Evolutionary conservation across 2,113 vertebrate genomes (phyloP), one percentile per base, ranked within the genome.

Genomic region (Dasyornis broadbenti): DNA sequence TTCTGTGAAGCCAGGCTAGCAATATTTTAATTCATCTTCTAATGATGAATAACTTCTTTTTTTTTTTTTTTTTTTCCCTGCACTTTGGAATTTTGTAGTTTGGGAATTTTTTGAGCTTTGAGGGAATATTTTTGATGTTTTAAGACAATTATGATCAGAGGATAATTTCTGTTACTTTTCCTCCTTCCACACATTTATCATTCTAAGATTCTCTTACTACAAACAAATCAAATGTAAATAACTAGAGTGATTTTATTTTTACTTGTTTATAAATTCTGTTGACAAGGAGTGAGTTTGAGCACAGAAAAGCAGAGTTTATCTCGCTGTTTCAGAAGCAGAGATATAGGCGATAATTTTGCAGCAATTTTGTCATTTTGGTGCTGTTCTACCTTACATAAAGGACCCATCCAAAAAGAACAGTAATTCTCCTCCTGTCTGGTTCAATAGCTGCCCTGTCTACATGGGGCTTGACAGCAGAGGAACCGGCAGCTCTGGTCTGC

Each of bases 351-450:
- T 23, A 22, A 66, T 66, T 86, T 93, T 86, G 79, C 80, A 89
- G 30, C 78, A 61, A 82, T 95, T 80, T 91, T n/a, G 26, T 84
- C 76, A 97, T 89, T 91, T 96, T 91, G 47, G 23, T 75, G 63
- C 18, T 3, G 9, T 95, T 64, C 50, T 79, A 44, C 40, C 8
- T 6, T 44, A 4, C 49, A 0, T 11, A 66, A 47, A 9, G 17
- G 52, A 53, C 33, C 23, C 10, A 59, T 37, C 27, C 23, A 42
- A 50, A 56, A 39, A 40, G 64, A 50, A 18, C 4, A 39, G 21
- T 27, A 76, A 31, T 73, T 39, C 31, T 61, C 18, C 77, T 24
- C 63, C 27, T 70, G 27, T 27, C 54, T 27, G 52, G 24, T 63
- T 87, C 37, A 63, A 4, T 40, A n/a, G 17, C 64, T 83, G 4